Conservation (phyloP, 2,797 vertebrate genomes). For the Eupleurogrammus muticus region DNA sequence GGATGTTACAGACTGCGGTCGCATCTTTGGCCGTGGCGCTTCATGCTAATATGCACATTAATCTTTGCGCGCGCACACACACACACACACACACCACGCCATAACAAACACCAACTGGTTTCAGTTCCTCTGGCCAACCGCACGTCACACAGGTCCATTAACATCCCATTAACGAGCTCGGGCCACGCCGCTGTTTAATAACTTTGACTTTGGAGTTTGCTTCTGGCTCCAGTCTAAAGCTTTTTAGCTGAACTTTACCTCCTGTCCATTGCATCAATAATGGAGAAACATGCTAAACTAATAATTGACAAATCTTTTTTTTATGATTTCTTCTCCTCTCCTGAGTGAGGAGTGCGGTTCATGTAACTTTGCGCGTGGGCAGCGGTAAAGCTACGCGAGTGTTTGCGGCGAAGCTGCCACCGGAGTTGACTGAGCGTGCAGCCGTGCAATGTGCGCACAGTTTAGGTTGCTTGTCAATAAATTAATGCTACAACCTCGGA, state of each 20-base stretch:
- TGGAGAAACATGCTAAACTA: conserved; percentile 51
- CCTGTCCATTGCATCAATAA: conserved; percentile 51
- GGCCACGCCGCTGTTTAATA: conserved; percentile 1
- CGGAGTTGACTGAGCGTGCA: too few relatives aligned
- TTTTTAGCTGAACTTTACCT: conserved; percentile 26
- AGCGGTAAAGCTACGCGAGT: too few relatives aligned
- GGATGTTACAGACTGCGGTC: neutral
- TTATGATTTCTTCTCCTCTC: too few relatives aligned
- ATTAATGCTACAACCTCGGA: too few relatives aligned
- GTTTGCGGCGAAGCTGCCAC: too few relatives aligned
- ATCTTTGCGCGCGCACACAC: neutral
- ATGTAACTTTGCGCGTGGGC: too few relatives aligned
- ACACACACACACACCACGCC: neutral
- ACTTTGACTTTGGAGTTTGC: conserved; percentile 21
- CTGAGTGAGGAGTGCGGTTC: too few relatives aligned
- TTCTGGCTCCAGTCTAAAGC: conserved; percentile 17
- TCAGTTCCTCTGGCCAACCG: conserved; percentile 7
- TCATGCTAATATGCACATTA: neutral
- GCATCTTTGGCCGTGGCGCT: neutral
- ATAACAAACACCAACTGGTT: conserved; percentile 2
- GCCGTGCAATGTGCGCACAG: too few relatives aligned
- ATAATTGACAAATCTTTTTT: too few relatives aligned
- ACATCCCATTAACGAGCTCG: conserved; percentile 15
- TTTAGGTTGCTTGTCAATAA: too few relatives aligned
- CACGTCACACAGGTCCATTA: conserved; percentile 22